Percentiles rank a stretch among this genome's conserved stretches.
Conservation (phyloP, 2,888 invertebrate species). For the Drosophila peninsularis region DNA sequence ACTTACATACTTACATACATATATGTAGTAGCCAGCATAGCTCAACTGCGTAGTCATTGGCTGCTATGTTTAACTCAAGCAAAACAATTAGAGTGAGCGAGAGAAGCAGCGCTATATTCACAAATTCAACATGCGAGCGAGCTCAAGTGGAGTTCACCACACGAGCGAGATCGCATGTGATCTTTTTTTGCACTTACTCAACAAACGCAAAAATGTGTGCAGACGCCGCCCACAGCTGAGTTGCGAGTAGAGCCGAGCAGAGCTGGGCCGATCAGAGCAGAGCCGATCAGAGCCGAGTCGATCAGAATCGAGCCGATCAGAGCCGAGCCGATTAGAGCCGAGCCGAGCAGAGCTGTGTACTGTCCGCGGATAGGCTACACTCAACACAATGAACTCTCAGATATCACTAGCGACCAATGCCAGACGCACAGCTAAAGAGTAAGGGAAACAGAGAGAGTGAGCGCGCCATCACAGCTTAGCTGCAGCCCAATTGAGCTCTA, state of each 20-base stretch:
- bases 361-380: not conserved
- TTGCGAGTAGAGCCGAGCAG: not conserved
- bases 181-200: not conserved
- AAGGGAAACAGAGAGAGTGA: not conserved
- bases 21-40: not conserved
- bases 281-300: no score
- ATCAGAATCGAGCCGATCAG: no score
- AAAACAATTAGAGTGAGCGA: not conserved
- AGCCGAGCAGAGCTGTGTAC: not conserved
- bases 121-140: not conserved
- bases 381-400: not conserved
- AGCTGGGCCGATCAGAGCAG: no score
- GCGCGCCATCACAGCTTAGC: not conserved
- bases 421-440: not conserved
- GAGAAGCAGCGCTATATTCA: not conserved
- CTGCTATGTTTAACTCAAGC: not conserved
- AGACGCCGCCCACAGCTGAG: not conserved
- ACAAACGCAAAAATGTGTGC: not conserved
- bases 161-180: not conserved
- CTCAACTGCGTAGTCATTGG: not conserved
- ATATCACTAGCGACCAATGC: not conserved
- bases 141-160: not conserved
- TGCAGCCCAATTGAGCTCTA: no score
- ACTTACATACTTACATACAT: no score
- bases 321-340: not conserved